These are phyloP conservation scores for Spodoptera frugiperda DNA, from an alignment of 1,140 invertebrate species.

Conservation along the genomic window DNA sequence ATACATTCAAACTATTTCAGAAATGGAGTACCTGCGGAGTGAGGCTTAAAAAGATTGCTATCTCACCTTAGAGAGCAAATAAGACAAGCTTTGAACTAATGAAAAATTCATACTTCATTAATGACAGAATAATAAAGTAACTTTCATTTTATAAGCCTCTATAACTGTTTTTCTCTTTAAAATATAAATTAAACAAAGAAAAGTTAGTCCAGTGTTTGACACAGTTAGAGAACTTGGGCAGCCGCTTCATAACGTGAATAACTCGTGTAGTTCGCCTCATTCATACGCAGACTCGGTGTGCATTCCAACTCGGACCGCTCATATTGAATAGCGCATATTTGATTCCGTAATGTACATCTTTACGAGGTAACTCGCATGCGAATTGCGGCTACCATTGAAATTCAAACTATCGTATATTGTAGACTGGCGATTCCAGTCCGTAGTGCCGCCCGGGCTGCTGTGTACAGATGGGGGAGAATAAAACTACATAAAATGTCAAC, in stretches of 20 bases:
- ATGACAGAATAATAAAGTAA: neutral
- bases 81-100: neutral
- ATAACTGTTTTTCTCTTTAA: no score
- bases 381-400: constrained; percentile 30
- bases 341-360: constrained; percentile 40
- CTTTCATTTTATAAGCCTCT: neutral
- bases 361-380: constrained; percentile 38
- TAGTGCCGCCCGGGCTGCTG: neutral
- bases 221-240: neutral
- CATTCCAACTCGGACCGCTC: constrained; percentile 22
- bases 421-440: neutral
- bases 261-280: neutral
- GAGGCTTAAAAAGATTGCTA: neutral
- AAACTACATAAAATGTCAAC: neutral
- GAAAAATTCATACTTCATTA: no score
- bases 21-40: neutral
- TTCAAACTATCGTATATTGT: constrained; percentile 20
- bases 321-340: constrained; percentile 37
- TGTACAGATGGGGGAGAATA: neutral
- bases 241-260: neutral
- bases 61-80: neutral
- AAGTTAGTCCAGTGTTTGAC: neutral
- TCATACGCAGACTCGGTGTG: constrained; percentile 7
- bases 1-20: constrained; percentile 9
- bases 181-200: no score